Evolutionary conservation across 2,797 vertebrate genomes (phyloP).

Genomic region (Saxicola maurus): DNA sequence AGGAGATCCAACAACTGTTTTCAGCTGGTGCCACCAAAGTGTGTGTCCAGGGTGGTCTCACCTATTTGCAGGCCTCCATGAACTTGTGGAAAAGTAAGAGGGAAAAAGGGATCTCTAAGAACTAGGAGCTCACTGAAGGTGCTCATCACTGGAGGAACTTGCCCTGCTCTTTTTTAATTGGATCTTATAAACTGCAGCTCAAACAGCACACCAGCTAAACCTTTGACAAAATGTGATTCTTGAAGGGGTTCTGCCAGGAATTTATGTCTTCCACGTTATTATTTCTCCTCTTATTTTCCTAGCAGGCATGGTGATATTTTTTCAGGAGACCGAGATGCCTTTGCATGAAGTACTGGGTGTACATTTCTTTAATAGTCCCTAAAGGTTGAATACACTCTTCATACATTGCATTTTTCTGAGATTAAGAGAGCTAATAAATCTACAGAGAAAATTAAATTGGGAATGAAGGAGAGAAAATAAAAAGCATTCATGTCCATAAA

Average conservation of each 20-base stretch:
- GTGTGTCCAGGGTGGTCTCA: not conserved
- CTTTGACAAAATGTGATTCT: not conserved
- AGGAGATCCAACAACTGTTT: not conserved
- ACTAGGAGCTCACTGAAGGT: not conserved
- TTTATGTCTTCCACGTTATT: slow-evolving; percentile 17
- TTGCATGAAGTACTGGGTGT: not conserved
- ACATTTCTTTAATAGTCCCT: slow-evolving; percentile 36
- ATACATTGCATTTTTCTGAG: slow-evolving; percentile 37
- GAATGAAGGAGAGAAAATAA: slow-evolving; percentile 52
- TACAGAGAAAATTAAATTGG: slow-evolving; percentile 49
- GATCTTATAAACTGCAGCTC: not conserved
- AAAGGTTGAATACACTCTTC: slow-evolving; percentile 8
- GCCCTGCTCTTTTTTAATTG: not conserved
- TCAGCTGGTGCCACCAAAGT: not conserved
- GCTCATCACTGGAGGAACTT: not conserved
- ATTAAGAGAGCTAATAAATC: slow-evolving; percentile 57
- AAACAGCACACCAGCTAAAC: not conserved
- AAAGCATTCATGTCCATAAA: slow-evolving; percentile 48
- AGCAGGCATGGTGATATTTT: not conserved
- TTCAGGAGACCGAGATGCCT: not conserved
- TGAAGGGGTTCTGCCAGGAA: not conserved
- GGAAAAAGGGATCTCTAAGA: not conserved
- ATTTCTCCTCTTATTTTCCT: slow-evolving; percentile 32
- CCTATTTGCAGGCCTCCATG: not conserved
- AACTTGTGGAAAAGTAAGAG: not conserved